A percentile compares a stretch with the other conserved stretches of the same genome.
Conservation (phyloP, 2,888 invertebrate genomes). For the Sialis lutaria region DNA sequence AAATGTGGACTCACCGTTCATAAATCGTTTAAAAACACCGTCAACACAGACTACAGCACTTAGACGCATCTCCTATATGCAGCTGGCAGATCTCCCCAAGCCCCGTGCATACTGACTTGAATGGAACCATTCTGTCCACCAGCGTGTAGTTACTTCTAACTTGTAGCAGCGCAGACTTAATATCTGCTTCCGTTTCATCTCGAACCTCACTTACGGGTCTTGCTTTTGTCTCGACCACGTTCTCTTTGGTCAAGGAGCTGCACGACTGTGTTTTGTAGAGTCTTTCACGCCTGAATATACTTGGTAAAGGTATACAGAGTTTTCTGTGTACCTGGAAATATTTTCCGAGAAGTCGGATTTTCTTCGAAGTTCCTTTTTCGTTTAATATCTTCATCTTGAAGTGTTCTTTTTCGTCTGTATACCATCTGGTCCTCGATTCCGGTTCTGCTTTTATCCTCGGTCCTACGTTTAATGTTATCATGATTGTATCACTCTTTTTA, state of each 20-base stretch:
- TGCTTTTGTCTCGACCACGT: constrained; percentile 22
- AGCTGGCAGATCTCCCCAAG: constrained; percentile 33
- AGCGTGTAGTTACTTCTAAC: constrained; percentile 12
- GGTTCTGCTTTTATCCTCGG: constrained; percentile 8
- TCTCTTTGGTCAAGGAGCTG: constrained; percentile 36
- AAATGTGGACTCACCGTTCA: no score
- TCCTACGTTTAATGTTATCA: constrained; percentile 13
- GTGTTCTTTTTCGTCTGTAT: constrained; percentile 16
- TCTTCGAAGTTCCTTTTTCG: constrained; percentile 25
- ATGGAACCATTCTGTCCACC: constrained; percentile 21
- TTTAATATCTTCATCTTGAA: constrained; percentile 17
- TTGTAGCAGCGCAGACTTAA: background rate
- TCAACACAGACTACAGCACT: constrained; percentile 41
- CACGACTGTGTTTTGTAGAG: constrained; percentile 45
- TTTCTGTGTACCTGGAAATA: constrained; percentile 52
- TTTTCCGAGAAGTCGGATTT: constrained; percentile 41
- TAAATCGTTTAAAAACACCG: constrained; percentile 7
- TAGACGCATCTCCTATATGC: constrained; percentile 34
- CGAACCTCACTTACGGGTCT: constrained; percentile 25
- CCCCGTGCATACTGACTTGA: constrained; percentile 25
- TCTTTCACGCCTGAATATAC: constrained; percentile 32
- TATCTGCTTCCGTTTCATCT: constrained; percentile 15
- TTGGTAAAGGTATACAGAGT: constrained; percentile 40
- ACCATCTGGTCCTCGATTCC: constrained; percentile 11
- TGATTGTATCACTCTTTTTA: constrained; percentile 10